Evolutionary conservation across 2,888 invertebrate genomes (phyloP), one percentile per base, ranked within the genome.

Genomic region (Liposcelis brunnea): DNA sequence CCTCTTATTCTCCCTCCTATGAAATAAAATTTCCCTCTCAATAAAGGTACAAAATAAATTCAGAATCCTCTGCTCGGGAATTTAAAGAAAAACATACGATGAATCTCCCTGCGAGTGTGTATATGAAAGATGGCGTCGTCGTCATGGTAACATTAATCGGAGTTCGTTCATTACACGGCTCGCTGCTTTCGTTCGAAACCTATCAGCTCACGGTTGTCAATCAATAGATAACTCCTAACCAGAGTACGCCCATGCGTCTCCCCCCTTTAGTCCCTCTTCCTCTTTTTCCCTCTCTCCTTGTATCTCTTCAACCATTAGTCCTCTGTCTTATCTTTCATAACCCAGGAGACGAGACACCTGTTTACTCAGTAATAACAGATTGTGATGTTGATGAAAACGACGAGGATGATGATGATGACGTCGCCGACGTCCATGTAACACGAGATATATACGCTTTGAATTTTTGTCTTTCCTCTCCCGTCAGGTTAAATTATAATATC

Each of bases 401-500:
- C 51, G 51, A 47, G 51, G 44, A 49, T 32, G 12, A 26, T 26
- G 44, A 2, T 21, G 31, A 26, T 11, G 37, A 32, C 36, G n/a
- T n/a, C n/a, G n/a, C n/a, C 31, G 16, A 11, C 11, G 37, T 36
- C 37, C 37, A n/a, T 18, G 7, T 18, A 26, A 26, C 12, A 35
- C 32, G 45, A 35, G 43, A 32, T 37, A 12, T 42, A 43, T 42
- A 38, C 26, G 34, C 26, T 18, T 34, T 19, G 15, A 42, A 40
- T n/a, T 21, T 21, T 43, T 19, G 18, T 44, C 14, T 43, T 21
- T 12, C 15, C 21, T 31, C 14, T 11, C 26, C 35, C 34, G 14
- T 10, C n/a, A n/a, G n/a, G n/a, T n/a, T n/a, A n/a, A n/a, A n/a
- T n/a, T n/a, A n/a, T n/a, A n/a, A n/a, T n/a, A n/a, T n/a, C n/a